Percentiles rank a stretch among this genome's conserved stretches.
These are phyloP conservation scores for Capitella teleta DNA, from an alignment of 1,140 invertebrate genomes.

Conservation along the genomic window DNA sequence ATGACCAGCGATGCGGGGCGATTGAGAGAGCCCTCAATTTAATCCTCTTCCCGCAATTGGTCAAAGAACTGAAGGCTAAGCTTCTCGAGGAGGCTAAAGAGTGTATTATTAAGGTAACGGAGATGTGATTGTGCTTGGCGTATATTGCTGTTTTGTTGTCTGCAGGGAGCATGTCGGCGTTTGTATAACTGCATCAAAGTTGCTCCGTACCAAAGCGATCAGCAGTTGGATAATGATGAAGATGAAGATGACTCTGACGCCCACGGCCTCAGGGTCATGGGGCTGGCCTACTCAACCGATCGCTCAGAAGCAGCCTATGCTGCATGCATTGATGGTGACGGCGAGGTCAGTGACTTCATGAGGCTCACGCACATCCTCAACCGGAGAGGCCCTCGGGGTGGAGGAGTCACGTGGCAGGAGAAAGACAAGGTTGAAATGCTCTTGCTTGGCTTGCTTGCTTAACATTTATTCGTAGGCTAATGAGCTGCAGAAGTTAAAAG, in stretches of 20 bases:
- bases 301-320: slow-evolving; percentile 37
- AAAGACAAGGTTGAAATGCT: no score
- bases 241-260: slow-evolving; percentile 60
- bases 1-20: slow-evolving; percentile 70
- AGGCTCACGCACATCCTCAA: slow-evolving; percentile 74
- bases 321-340: slow-evolving; percentile 60
- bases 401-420: no score
- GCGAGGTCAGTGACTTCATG: slow-evolving; percentile 82
- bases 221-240: slow-evolving; percentile 63
- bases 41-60: slow-evolving; percentile 78
- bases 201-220: slow-evolving; percentile 69
- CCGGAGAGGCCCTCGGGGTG: no score
- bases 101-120: slow-evolving; percentile 56
- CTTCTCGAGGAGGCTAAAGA: slow-evolving; percentile 81
- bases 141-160: not conserved
- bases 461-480: slow-evolving; percentile 20
- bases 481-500: slow-evolving; percentile 66
- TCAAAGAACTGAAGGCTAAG: slow-evolving; percentile 71
- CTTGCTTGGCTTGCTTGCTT: no score
- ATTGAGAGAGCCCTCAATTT: slow-evolving; percentile 77
- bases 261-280: slow-evolving; percentile 75
- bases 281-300: slow-evolving; percentile 76
- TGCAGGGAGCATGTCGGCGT: slow-evolving; percentile 49
- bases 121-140: not conserved
- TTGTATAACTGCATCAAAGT: slow-evolving; percentile 86